Conservation (phyloP, 2,888 invertebrate genomes). For the Pristionchus arcanus region DNA sequence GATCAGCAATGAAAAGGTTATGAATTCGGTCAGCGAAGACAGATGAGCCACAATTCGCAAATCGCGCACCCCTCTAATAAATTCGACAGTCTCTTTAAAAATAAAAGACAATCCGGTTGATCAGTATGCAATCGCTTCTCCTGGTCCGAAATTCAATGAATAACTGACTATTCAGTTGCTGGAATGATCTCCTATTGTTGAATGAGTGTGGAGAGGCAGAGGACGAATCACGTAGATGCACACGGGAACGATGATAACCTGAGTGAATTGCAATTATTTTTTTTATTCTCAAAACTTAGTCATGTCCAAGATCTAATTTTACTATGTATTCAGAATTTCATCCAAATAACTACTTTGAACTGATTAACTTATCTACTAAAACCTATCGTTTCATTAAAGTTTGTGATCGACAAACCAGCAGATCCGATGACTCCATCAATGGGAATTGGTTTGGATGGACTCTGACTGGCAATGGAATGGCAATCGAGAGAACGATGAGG, state of each 20-base stretch:
- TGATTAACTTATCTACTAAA: too few species aligned
- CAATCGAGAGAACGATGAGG: slow-evolving; percentile 24
- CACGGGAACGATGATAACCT: slow-evolving; percentile 26
- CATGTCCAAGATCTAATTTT: too few species aligned
- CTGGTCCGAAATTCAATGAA: too few species aligned
- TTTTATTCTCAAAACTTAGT: not conserved
- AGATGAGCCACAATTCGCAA: not conserved
- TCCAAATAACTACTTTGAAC: too few species aligned
- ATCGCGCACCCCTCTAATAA: too few species aligned
- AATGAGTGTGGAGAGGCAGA: slow-evolving; percentile 43
- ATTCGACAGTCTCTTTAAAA: too few species aligned
- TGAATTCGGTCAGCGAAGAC: not conserved
- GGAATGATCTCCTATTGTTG: slow-evolving; percentile 33
- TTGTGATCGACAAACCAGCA: not conserved
- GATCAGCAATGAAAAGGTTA: not conserved
- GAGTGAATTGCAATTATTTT: not conserved
- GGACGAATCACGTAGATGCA: slow-evolving; percentile 46
- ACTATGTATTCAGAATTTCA: too few species aligned
- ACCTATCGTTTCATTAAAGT: too few species aligned
- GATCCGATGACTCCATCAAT: slow-evolving; percentile 49
- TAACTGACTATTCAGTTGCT: slow-evolving; percentile 45
- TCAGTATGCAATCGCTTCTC: too few species aligned
- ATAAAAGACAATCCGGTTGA: too few species aligned
- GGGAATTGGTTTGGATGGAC: slow-evolving; percentile 40
- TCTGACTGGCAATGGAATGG: not conserved